These are phyloP conservation scores for Sardinella longiceps DNA, from an alignment of 2,797 vertebrate genomes.

Conservation along the genomic window DNA sequence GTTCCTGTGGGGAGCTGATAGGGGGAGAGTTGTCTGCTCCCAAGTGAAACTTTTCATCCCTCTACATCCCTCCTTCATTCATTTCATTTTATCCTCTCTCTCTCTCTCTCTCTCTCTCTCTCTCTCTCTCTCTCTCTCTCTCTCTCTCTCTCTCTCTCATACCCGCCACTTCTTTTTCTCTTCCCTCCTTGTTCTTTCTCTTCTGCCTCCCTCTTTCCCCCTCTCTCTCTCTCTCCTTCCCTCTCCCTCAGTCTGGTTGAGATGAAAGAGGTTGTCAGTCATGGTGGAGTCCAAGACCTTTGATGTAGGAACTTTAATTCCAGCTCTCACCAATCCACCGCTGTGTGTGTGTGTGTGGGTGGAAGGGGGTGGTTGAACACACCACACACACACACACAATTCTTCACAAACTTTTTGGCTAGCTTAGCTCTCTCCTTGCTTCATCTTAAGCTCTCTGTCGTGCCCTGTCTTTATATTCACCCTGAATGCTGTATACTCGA, in stretches of 20 bases:
- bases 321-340: too few relatives aligned
- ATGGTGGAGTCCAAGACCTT: too few relatives aligned
- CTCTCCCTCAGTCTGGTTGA: too few relatives aligned
- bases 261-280: too few relatives aligned
- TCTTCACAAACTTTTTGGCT: not conserved
- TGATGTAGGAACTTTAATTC: not conserved
- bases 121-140: constrained; percentile 10
- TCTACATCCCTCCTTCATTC: not conserved
- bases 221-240: too few relatives aligned
- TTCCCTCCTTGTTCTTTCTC: not conserved
- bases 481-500: too few relatives aligned
- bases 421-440: too few relatives aligned
- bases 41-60: not conserved
- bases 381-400: too few relatives aligned
- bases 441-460: not conserved
- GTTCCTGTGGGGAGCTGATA: too few relatives aligned
- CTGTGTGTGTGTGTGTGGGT: not conserved
- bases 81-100: not conserved
- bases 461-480: not conserved
- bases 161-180: not conserved
- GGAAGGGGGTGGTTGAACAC: not conserved
- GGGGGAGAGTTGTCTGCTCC: too few relatives aligned
- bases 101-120: not conserved
- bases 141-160: not conserved
- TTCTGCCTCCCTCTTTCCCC: not conserved